Evolutionary conservation across 2,888 invertebrate species (phyloP).

Genomic region (Cyclophora punctaria): DNA sequence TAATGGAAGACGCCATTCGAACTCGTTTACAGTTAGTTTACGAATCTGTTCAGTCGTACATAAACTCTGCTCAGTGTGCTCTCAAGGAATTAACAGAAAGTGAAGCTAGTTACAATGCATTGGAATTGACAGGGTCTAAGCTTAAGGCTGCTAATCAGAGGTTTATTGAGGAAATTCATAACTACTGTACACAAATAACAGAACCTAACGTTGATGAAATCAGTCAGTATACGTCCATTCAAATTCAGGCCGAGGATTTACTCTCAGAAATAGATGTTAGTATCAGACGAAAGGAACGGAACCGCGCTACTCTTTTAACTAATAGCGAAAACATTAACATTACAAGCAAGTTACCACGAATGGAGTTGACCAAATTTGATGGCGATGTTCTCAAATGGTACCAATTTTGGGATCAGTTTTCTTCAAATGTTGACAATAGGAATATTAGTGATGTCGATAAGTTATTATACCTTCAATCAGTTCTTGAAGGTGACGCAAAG

Average conservation of each 20-base stretch:
- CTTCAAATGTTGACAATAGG: slow-evolving; percentile 13
- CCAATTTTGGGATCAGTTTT: slow-evolving; percentile 23
- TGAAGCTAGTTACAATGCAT: not conserved
- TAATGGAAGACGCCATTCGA: not conserved
- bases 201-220: not conserved
- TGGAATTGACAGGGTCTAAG: not conserved
- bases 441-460: slow-evolving; percentile 19
- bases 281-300: not conserved
- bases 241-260: not conserved
- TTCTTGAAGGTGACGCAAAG: not conserved
- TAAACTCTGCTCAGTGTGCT: not conserved
- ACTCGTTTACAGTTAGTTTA: not conserved
- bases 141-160: not conserved
- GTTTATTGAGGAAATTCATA: not conserved
- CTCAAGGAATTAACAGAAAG: not conserved
- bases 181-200: not conserved
- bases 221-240: not conserved
- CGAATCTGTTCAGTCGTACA: not conserved
- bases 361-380: slow-evolving; percentile 14
- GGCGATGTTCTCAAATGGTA: slow-evolving; percentile 19
- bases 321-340: not conserved
- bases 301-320: not conserved
- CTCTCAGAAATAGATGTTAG: not conserved
- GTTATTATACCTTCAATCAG: slow-evolving; percentile 16
- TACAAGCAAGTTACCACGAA: not conserved